Evolutionary conservation across 2,888 invertebrate species (phyloP).

Genomic region (Ganaspis brasiliensis): DNA sequence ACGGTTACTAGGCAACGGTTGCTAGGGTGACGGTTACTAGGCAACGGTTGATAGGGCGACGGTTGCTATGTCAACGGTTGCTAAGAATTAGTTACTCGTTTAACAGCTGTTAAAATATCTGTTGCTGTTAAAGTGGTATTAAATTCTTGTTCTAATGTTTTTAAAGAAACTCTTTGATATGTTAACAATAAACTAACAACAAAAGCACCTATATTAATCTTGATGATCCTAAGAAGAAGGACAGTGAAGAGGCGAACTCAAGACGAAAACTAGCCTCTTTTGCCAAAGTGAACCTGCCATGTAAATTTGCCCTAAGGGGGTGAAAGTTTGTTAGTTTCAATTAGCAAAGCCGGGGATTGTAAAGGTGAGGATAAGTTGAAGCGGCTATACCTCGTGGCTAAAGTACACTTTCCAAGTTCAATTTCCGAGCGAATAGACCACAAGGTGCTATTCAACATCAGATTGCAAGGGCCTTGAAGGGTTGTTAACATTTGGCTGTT

Average conservation of each 20-base stretch:
- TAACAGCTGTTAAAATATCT: too few species aligned
- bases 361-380: constrained; percentile 23
- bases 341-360: constrained; percentile 25
- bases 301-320: constrained; percentile 35
- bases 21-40: too few species aligned
- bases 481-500: constrained; percentile 8
- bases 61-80: too few species aligned
- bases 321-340: constrained; percentile 37
- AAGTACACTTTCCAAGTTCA: constrained; percentile 28
- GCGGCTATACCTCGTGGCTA: constrained; percentile 13
- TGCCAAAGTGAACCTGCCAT: background rate
- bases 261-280: constrained; percentile 36
- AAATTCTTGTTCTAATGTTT: too few species aligned
- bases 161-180: too few species aligned
- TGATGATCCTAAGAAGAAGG: too few species aligned
- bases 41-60: too few species aligned
- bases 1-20: too few species aligned
- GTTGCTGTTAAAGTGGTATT: too few species aligned
- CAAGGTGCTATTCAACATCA: constrained; percentile 18
- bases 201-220: too few species aligned
- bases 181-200: too few species aligned
- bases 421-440: constrained; percentile 7
- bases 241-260: constrained; percentile 33
- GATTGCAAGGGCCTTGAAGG: constrained; percentile 5
- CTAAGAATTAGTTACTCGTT: too few species aligned